Evolutionary conservation across 1,140 invertebrate genomes (phyloP), one percentile per base, ranked within the genome.

Genomic region (Antheraea mylitta): DNA sequence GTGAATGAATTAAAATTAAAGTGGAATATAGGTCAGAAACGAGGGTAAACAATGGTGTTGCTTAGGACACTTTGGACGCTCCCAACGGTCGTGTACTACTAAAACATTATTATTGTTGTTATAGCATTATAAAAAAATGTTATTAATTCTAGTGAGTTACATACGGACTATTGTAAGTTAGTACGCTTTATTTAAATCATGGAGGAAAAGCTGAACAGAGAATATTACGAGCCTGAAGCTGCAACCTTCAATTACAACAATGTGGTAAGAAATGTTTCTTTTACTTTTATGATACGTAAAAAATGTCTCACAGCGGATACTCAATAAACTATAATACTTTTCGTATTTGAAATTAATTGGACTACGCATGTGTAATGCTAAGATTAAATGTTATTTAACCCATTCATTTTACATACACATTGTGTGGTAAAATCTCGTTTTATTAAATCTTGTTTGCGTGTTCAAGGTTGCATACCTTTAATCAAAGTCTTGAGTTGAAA

Each of bases 191-290:
- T 67, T 69, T 8, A 68, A 70, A 79, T 53, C 69, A 91, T 91
- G 89, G 83, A 86, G 66, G 89, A 91, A 66, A 91, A 91, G 76
- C 76, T 89, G 66, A 89, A 91, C 69, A 73, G 82, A 73, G 87
- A 91, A 79, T 89, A 88, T 68, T 89, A 83, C 67, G 79, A 81
- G 67, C 76, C 85, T 73, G 85, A 78, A 53, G 79, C 87, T 68
- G 75, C 82, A 82, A 78, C 83, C 83, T 91, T 89, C 83, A 91
- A 91, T 72, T 91, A 85, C 66, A 89, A 89, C 72, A 89, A 91
- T 89, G 85, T 89, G 89, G 87, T 91, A 75, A 88, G 86, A 84
- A 53, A 53, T 53, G 6, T 6, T 53, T 53, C 9, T 53, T 53
- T 53, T 53, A 53, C 45, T 53, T 53, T 53, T 53, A 16, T 13